phyloP scores from a whole-genome alignment of 2,888 invertebrate species.

The Thera britannica region DNA sequence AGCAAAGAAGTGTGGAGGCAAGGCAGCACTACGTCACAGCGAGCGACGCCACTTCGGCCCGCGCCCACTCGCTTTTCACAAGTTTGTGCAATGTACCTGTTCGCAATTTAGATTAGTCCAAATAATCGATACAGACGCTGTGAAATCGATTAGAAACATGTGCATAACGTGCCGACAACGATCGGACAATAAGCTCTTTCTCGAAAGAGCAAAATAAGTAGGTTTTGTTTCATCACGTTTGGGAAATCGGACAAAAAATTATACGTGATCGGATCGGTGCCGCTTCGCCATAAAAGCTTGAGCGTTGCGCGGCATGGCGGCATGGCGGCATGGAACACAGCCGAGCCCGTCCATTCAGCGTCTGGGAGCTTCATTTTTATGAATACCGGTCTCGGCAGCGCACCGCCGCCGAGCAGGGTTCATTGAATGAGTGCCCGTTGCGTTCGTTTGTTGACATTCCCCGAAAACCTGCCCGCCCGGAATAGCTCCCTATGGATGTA shows the following conservation, averaged over 20 bases:
- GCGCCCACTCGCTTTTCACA: slow-evolving; percentile 57
- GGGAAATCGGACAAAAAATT: slow-evolving; percentile 59
- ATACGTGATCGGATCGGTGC: slow-evolving; percentile 61
- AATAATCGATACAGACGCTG: slow-evolving; percentile 51
- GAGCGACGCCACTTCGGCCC: slow-evolving; percentile 47
- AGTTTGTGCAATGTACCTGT: slow-evolving; percentile 69
- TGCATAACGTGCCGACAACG: slow-evolving; percentile 56
- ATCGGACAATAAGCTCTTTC: slow-evolving; percentile 50
- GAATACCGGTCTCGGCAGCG: slow-evolving; percentile 75
- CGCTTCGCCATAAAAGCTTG: slow-evolving; percentile 54
- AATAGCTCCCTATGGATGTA: slow-evolving; percentile 69
- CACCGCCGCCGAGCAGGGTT: slow-evolving; percentile 63
- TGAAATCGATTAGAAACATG: slow-evolving; percentile 61
- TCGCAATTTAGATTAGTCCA: slow-evolving; percentile 54
- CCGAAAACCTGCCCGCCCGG: slow-evolving; percentile 83
- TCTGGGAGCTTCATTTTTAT: slow-evolving; percentile 79
- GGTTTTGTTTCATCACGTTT: slow-evolving; percentile 62
- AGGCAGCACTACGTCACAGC: slow-evolving; percentile 48
- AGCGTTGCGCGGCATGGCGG: slow-evolving; percentile 40
- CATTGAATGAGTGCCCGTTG: slow-evolving; percentile 78
- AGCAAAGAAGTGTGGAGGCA: slow-evolving; percentile 26
- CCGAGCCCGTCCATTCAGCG: slow-evolving; percentile 68
- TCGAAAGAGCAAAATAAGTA: slow-evolving; percentile 47
- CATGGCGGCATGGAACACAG: slow-evolving; percentile 45
- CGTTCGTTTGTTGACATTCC: slow-evolving; percentile 83